Conservation (phyloP, 2,888 invertebrate genomes). For the Dicycla oo region DNA sequence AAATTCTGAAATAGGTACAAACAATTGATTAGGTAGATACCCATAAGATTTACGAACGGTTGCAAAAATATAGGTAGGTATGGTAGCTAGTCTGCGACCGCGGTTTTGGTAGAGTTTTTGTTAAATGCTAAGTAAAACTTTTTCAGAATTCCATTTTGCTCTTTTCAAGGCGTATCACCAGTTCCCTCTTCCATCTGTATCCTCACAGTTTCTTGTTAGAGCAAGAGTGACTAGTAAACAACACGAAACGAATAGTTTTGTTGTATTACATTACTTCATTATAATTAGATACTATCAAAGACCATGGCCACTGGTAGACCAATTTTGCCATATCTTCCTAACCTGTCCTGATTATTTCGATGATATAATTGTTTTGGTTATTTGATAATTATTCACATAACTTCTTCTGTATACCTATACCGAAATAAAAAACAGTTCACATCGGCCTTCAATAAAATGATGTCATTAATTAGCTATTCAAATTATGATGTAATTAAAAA, state of each 20-base stretch:
- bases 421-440: background rate
- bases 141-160: background rate
- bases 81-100: too few species aligned
- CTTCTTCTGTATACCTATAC: background rate
- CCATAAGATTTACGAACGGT: background rate
- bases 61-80: background rate
- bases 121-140: background rate
- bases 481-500: conserved; percentile 31
- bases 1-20: background rate
- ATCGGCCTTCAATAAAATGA: conserved; percentile 20
- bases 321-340: background rate
- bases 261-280: background rate
- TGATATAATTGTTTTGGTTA: background rate
- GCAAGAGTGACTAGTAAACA: background rate
- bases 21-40: background rate
- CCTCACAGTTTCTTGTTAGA: background rate
- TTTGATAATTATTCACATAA: background rate
- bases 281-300: background rate
- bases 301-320: background rate
- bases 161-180: background rate
- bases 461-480: conserved; percentile 33
- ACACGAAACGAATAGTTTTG: background rate
- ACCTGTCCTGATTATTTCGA: background rate
- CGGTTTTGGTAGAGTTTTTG: background rate
- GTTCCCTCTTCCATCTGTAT: background rate